Base-by-base conservation (phyloP, 2,797 vertebrate species). In the Rhynchonycteris naso region DNA sequence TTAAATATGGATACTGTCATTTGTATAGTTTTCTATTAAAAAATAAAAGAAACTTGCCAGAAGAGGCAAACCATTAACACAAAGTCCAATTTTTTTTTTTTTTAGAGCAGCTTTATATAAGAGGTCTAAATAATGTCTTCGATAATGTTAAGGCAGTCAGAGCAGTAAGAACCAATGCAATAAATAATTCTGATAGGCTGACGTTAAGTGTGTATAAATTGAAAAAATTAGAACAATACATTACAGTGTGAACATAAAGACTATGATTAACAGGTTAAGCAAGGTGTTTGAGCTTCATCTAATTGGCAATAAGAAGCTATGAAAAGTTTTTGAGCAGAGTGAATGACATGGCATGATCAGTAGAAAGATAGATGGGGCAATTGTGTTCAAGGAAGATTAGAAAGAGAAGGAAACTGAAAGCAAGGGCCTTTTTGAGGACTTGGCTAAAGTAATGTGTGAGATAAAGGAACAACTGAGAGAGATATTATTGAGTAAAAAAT, bases 311-410 rank as follows among this genome's bases (percentile, higher is more conserved):
- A 56, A 43, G 52, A 91, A 93, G 65, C 4, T 65, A 15, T 38
- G 26, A 30, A 86, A 76, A 61, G 43, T 28, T 91, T 93, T 71
- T 71, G 84, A 92, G 65, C 38, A 69, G 13, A 87, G 50, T 61
- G 52, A 65, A 38, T 74, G 33, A 78, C 28, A 59, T 59, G 88
- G 65, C 59, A 76, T 61, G 35, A 95, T 50, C n/a, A 75, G 18
- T 28, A 50, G 65, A 26, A 91, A 93, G 58, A 59, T 22, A 30
- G 19, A 81, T 66, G 72, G 88, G 52, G 9, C 6, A 43, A 7
- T 38, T 83, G 75, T 66, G 28, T 90, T 87, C 71, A 79, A 85
- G 43, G 89, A 9, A 71, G 26, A 78, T 94, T 66, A 87, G 43
- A 50, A 86, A 93, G 88, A 65, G 52, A 38, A 75, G 7, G n/a